Evolutionary conservation across 2,113 vertebrate species (phyloP), one percentile per base, ranked within the genome.

Genomic region (Rhinopomastus cyanomelas): DNA sequence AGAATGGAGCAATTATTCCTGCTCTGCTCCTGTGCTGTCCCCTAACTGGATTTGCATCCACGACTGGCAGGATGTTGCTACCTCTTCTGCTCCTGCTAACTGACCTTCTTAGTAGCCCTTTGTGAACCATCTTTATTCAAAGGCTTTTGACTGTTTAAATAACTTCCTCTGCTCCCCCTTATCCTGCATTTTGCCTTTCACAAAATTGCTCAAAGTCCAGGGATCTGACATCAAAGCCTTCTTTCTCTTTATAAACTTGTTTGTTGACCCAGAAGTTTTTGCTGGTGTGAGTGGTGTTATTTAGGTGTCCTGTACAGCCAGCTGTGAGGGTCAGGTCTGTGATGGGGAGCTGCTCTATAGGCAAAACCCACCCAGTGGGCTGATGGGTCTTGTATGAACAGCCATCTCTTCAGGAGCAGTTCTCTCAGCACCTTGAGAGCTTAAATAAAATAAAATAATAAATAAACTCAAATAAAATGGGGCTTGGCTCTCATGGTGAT

Each of bases 31-130:
- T 29, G 12, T 75, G 85, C 73, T 42, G 64, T 78, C 91, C 88
- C 67, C 72, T 89, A 95, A 96, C 69, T 85, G 80, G 89, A 95
- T 96, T 96, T 96, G 95, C 92, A 91, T 89, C 85, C 87, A 42
- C 32, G 30, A 85, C 53, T 88, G 90, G 89, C 90, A 95, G 60
- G 60, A 46, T 90, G 84, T 90, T 95, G 87, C 83, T 81, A 88
- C 75, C 81, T 94, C 79, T 81, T 61, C 64, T 88, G 37, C 26
- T 88, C 82, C 55, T 92, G 75, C 52, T 69, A 93, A 81, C 77
- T 90, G 90, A 44, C 65, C 92, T 95, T 93, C 76, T 83, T 92
- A 91, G 72, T 32, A 91, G 85, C 62, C 56, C 89, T 78, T 94
- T 94, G 87, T 94, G 67, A 89, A 85, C 8, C 1, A 44, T 37